phyloP scores from a whole-genome alignment of 2,113 vertebrate genomes.

The Okapia johnstoni region DNA sequence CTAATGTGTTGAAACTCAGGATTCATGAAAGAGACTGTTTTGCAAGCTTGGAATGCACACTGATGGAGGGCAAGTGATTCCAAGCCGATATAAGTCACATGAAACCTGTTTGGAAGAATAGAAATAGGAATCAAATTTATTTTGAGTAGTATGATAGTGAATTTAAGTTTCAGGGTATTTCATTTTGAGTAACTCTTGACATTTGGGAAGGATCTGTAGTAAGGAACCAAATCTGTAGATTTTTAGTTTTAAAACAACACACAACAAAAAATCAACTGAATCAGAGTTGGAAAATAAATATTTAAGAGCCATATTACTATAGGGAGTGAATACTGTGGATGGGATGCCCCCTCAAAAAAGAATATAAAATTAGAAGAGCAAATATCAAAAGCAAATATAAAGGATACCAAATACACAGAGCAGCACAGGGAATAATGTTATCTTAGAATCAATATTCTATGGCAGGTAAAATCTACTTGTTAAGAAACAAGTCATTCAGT shows the following conservation, averaged over 20 bases:
- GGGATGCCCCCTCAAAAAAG: rapidly evolving
- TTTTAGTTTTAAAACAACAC: neutral
- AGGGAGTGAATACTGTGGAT: neutral
- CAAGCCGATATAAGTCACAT: neutral
- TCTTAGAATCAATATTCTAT: neutral
- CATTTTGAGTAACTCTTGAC: neutral
- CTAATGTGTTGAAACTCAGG: neutral
- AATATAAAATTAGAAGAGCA: neutral
- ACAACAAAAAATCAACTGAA: neutral
- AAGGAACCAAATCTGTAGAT: neutral
- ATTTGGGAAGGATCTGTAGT: neutral
- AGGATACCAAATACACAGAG: neutral
- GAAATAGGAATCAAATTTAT: neutral
- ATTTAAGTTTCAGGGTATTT: neutral
- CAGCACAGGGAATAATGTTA: neutral
- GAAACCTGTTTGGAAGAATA: neutral
- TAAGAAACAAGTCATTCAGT: neutral
- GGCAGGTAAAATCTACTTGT: neutral
- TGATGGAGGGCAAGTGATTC: neutral
- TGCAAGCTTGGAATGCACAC: neutral
- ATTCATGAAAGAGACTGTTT: neutral
- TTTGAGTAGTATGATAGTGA: neutral
- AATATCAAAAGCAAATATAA: neutral
- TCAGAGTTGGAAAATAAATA: neutral
- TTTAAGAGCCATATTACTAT: neutral